Conservation (phyloP, 2,113 vertebrate species). For the Nothoprocta pentlandii region DNA sequence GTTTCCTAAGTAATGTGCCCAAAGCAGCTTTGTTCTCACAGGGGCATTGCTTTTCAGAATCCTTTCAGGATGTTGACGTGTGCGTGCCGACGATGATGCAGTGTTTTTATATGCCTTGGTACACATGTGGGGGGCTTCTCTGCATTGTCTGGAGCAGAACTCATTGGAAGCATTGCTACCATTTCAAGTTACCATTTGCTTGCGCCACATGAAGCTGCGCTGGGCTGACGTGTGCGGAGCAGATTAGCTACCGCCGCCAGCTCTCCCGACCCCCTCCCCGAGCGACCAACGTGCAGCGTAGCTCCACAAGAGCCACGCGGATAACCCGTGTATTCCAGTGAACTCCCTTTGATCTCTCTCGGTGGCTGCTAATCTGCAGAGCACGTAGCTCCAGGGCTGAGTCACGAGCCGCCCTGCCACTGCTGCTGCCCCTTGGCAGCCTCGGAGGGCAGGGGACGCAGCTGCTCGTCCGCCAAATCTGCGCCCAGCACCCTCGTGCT, state of each 20-base stretch:
- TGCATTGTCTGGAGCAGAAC: not conserved
- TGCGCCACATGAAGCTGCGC: not conserved
- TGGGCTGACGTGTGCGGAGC: not conserved
- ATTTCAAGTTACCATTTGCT: not conserved
- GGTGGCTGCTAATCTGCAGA: not conserved
- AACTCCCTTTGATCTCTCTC: not conserved
- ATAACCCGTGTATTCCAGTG: fast-evolving
- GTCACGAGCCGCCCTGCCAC: not conserved
- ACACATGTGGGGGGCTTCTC: not conserved
- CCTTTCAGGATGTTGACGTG: not conserved
- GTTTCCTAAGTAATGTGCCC: not conserved
- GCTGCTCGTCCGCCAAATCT: not conserved
- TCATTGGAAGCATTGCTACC: not conserved
- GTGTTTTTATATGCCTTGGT: not conserved
- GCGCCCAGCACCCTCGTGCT: not conserved
- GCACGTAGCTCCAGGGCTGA: fast-evolving
- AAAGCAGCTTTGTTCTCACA: not conserved
- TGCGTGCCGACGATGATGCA: not conserved
- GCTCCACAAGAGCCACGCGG: not conserved
- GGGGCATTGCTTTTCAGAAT: not conserved
- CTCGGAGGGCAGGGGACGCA: not conserved
- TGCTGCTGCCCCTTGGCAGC: not conserved
- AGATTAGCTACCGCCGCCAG: not conserved
- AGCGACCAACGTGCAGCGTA: not conserved
- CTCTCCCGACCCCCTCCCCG: not conserved